A percentile compares a stretch with the other conserved stretches of the same genome.
Evolutionary conservation across 2,888 invertebrate genomes (phyloP).

Genomic region (Copidosoma aretas): DNA sequence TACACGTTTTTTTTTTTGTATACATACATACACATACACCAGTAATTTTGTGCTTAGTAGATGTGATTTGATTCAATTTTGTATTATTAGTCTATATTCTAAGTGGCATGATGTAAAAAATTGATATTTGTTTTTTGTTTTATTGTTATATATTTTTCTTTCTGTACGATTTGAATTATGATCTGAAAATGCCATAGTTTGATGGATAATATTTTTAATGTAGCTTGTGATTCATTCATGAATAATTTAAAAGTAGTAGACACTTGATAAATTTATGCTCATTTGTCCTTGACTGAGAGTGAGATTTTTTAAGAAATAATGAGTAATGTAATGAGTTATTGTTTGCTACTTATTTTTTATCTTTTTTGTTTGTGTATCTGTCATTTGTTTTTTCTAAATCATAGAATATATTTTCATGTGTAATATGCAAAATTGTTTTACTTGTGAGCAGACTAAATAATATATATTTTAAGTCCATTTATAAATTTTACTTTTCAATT

Average conservation of each 20-base stretch:
- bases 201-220: conserved; percentile 20
- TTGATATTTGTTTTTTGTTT: conserved; percentile 41
- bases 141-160: conserved; percentile 27
- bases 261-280: no score
- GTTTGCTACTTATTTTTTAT: neutral
- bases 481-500: no score
- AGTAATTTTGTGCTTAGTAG: conserved; percentile 50
- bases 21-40: no score
- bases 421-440: no score
- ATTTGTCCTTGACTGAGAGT: no score
- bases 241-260: conserved; percentile 31
- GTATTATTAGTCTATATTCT: conserved; percentile 29
- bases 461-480: no score
- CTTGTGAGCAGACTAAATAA: no score
- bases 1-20: no score
- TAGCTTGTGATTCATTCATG: conserved; percentile 29
- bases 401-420: no score
- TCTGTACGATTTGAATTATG: neutral
- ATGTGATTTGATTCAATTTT: conserved; percentile 46
- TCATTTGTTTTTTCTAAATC: neutral
- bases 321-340: neutral
- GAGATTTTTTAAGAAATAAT: neutral
- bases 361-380: neutral
- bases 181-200: no score
- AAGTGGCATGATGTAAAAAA: conserved; percentile 56